Percentiles rank a stretch among this genome's conserved stretches.
phyloP scores from a whole-genome alignment of 2,797 vertebrate genomes.

The Macropodus opercularis region DNA sequence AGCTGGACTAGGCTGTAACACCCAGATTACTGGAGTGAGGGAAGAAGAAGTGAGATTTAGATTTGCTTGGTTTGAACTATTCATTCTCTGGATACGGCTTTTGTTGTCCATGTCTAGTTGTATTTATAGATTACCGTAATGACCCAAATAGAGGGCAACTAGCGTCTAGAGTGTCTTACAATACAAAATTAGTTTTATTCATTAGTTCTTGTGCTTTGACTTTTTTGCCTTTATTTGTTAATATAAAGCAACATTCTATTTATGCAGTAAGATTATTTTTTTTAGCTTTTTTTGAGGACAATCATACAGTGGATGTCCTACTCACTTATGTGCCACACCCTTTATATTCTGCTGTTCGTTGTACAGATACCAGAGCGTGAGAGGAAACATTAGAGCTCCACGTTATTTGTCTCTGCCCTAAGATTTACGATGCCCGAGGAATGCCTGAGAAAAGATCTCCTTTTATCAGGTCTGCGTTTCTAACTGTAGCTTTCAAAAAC shows the following conservation, averaged over 20 bases:
- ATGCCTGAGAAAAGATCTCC: constrained; percentile 58
- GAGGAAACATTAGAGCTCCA: constrained; percentile 43
- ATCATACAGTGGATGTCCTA: too few species aligned
- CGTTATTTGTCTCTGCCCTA: constrained; percentile 33
- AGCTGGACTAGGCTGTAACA: constrained; percentile 56
- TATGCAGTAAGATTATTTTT: background rate
- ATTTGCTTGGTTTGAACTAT: constrained; percentile 23
- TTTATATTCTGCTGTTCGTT: constrained; percentile 13
- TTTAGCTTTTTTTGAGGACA: too few species aligned
- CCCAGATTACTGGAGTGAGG: constrained; percentile 39
- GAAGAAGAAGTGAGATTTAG: constrained; percentile 27
- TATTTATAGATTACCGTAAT: constrained; percentile 30
- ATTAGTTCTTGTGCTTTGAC: background rate
- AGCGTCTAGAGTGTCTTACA: too few species aligned
- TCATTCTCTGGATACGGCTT: constrained; percentile 20
- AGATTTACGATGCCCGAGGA: constrained; percentile 62
- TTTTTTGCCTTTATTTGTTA: too few species aligned
- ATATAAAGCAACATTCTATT: background rate
- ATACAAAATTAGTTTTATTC: background rate
- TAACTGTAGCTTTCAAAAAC: constrained; percentile 39
- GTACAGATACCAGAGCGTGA: constrained; percentile 16
- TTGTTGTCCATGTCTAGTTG: constrained; percentile 38
- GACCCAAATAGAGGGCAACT: constrained; percentile 17
- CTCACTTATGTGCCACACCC: constrained; percentile 39
- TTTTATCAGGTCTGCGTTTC: constrained; percentile 47